Evolutionary conservation across 2,888 invertebrate genomes (phyloP).

Genomic region (Homarus gammarus): DNA sequence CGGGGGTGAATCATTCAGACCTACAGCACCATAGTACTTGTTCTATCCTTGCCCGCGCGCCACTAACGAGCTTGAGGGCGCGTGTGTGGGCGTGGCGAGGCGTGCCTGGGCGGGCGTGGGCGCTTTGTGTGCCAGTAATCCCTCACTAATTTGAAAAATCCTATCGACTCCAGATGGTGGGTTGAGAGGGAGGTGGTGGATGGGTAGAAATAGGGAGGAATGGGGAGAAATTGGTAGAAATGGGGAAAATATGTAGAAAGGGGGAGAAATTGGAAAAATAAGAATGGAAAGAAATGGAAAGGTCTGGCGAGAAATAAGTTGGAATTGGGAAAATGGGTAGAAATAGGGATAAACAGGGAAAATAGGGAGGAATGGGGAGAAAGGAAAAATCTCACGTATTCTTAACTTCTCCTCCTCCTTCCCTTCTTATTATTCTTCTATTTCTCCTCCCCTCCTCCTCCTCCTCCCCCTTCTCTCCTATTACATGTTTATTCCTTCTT

Average conservation of each 20-base stretch:
- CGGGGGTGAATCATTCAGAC: neutral
- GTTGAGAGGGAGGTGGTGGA: neutral
- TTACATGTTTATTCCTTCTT: neutral
- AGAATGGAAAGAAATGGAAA: too few relatives aligned
- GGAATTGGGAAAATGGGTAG: too few relatives aligned
- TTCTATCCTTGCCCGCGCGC: neutral
- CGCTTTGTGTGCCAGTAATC: constrained; percentile 5
- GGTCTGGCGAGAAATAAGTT: too few relatives aligned
- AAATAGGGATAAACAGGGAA: too few relatives aligned
- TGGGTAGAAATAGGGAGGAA: neutral
- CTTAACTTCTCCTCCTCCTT: neutral
- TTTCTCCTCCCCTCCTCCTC: neutral
- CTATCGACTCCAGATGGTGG: constrained; percentile 6
- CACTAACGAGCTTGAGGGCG: neutral
- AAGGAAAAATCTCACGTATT: neutral
- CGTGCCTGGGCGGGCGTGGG: neutral
- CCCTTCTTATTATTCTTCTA: neutral
- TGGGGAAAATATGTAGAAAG: too few relatives aligned
- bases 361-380: too few relatives aligned
- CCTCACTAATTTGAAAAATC: constrained; percentile 28
- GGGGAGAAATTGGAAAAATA: too few relatives aligned
- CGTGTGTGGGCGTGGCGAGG: neutral
- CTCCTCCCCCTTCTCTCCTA: neutral
- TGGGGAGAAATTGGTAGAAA: neutral
- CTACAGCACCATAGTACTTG: too few relatives aligned